Percentiles rank a stretch among this genome's conserved stretches.
Evolutionary conservation across 2,888 invertebrate species (phyloP).

Genomic region (Orthosia gothica): DNA sequence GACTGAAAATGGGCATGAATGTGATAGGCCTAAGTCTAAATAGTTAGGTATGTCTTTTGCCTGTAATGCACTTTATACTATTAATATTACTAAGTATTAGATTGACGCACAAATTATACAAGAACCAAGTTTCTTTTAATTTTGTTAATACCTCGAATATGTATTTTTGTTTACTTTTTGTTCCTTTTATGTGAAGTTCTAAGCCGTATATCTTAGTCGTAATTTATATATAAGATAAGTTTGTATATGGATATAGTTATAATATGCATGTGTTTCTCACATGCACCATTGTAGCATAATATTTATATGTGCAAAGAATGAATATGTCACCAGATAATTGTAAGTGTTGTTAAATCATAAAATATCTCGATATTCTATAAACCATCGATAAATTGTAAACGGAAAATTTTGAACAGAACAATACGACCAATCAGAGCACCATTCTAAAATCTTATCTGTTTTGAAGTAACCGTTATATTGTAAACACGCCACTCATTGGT

Average conservation of each 20-base stretch:
- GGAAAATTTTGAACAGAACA: no score
- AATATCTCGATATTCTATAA: no score
- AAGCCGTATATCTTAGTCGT: background rate
- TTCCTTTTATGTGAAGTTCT: background rate
- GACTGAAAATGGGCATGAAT: background rate
- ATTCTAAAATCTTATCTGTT: no score
- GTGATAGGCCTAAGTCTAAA: background rate
- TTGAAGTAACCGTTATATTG: no score
- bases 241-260: background rate
- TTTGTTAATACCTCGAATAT: slow-evolving; percentile 1
- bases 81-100: slow-evolving; percentile 1
- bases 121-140: background rate
- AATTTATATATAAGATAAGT: slow-evolving; percentile 1
- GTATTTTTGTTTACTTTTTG: background rate
- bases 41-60: background rate
- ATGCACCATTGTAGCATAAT: background rate
- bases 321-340: no score
- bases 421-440: no score
- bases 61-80: background rate
- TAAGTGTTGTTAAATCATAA: no score
- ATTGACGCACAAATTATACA: slow-evolving; percentile 9
- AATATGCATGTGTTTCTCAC: background rate
- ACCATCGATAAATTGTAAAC: no score
- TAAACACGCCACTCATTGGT: no score
- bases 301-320: no score